These are phyloP conservation scores for Tiliqua scincoides DNA, from an alignment of 2,113 vertebrate genomes.

Conservation along the genomic window DNA sequence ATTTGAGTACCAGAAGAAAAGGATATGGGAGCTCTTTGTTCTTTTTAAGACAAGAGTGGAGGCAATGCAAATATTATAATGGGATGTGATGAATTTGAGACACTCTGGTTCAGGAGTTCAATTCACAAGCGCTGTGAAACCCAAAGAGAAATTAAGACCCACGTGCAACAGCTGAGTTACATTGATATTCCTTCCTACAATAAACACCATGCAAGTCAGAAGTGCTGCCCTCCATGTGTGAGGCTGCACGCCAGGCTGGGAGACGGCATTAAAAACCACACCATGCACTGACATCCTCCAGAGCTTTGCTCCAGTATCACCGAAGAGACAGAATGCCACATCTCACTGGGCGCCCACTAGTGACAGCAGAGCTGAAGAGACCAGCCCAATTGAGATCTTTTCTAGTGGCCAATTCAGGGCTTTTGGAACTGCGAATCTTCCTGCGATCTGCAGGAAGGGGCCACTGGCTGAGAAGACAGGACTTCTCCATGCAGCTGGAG, in stretches of 20 bases:
- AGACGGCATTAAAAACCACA: neutral
- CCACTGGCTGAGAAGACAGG: no score
- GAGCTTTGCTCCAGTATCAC: neutral
- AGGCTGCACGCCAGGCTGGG: neutral
- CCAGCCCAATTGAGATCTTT: neutral
- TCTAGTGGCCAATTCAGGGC: neutral
- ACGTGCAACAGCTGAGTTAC: neutral
- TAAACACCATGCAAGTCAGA: neutral
- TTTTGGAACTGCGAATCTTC: no score
- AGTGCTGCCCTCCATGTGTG: neutral
- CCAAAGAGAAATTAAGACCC: neutral
- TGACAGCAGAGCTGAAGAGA: neutral
- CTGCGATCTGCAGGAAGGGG: no score
- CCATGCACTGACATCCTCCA: neutral
- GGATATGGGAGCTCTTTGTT: slow-evolving; percentile 22
- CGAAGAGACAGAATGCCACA: neutral
- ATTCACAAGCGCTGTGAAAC: slow-evolving; percentile 22
- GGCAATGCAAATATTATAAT: neutral
- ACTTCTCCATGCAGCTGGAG: no score
- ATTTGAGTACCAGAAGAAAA: slow-evolving; percentile 41
- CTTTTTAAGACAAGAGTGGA: slow-evolving; percentile 36
- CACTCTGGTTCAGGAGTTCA: neutral
- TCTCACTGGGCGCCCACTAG: neutral
- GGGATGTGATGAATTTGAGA: neutral
- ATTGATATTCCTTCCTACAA: neutral